phyloP scores from a whole-genome alignment of 1,140 invertebrate species.

The Aleiodes sp. region DNA sequence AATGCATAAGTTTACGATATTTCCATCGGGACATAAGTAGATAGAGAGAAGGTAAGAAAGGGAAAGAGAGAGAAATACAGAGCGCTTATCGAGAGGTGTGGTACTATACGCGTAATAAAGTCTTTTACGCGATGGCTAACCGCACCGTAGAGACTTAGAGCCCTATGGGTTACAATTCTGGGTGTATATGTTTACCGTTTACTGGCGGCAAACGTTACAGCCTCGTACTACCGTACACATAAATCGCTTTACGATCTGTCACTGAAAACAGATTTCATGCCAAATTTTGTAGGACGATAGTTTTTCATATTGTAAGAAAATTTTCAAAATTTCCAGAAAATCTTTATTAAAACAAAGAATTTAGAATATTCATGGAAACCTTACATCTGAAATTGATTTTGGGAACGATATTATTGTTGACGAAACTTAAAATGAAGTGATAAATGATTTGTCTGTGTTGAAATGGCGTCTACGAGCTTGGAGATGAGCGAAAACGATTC shows the following conservation, averaged over 20 bases:
- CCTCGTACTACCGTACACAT: slow-evolving; percentile 53
- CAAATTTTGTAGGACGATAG: slow-evolving; percentile 58
- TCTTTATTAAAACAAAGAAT: no score
- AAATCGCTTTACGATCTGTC: slow-evolving; percentile 66
- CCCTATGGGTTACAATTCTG: slow-evolving; percentile 36
- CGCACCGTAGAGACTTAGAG: slow-evolving; percentile 25
- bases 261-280: slow-evolving; percentile 64
- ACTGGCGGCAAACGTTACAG: slow-evolving; percentile 59
- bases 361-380: no score
- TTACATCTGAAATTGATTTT: no score
- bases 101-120: slow-evolving; percentile 54
- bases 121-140: slow-evolving; percentile 59
- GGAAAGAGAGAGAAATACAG: background rate
- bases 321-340: no score
- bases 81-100: slow-evolving; percentile 12
- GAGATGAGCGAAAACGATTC: slow-evolving; percentile 13
- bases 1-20: slow-evolving; percentile 53
- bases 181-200: slow-evolving; percentile 60
- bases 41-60: slow-evolving; percentile 50
- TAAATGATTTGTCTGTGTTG: slow-evolving; percentile 23
- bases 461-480: background rate
- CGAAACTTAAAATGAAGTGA: slow-evolving; percentile 10
- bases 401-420: background rate
- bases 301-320: no score
- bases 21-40: slow-evolving; percentile 62